A percentile compares a stretch with the other conserved stretches of the same genome.
Evolutionary conservation across 2,888 invertebrate genomes (phyloP).

Genomic region (Dione juno): DNA sequence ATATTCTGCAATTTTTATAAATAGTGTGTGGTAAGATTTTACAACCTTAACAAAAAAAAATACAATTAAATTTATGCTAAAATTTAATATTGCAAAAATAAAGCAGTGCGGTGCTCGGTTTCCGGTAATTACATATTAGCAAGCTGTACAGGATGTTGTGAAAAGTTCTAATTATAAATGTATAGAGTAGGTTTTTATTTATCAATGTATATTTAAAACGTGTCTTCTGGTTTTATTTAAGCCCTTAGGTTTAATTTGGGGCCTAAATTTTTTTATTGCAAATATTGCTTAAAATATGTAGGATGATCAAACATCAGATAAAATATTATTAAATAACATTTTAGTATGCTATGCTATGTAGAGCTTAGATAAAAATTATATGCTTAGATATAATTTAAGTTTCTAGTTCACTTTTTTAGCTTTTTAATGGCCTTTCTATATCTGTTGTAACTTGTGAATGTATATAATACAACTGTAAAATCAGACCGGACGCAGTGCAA

Average conservation of each 20-base stretch:
- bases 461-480: constrained; percentile 13
- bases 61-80: neutral
- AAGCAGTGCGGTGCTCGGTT: neutral
- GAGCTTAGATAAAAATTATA: neutral
- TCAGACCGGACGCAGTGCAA: constrained; percentile 32
- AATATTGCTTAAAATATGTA: too few relatives aligned
- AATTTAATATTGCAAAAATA: constrained; percentile 16
- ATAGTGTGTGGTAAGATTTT: neutral
- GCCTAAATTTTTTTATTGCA: too few relatives aligned
- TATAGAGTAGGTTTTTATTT: neutral
- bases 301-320: too few relatives aligned
- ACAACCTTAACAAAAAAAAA: constrained; percentile 11
- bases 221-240: neutral
- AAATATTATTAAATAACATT: too few relatives aligned
- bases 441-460: constrained; percentile 16
- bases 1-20: constrained; percentile 6
- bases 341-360: too few relatives aligned
- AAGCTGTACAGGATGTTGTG: constrained; percentile 33
- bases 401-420: neutral
- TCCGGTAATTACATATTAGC: constrained; percentile 26
- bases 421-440: neutral
- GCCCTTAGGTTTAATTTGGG: neutral
- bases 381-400: neutral
- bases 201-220: neutral
- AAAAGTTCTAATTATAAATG: constrained; percentile 24